phyloP scores from a whole-genome alignment of 2,113 vertebrate genomes.

The Esox niger region DNA sequence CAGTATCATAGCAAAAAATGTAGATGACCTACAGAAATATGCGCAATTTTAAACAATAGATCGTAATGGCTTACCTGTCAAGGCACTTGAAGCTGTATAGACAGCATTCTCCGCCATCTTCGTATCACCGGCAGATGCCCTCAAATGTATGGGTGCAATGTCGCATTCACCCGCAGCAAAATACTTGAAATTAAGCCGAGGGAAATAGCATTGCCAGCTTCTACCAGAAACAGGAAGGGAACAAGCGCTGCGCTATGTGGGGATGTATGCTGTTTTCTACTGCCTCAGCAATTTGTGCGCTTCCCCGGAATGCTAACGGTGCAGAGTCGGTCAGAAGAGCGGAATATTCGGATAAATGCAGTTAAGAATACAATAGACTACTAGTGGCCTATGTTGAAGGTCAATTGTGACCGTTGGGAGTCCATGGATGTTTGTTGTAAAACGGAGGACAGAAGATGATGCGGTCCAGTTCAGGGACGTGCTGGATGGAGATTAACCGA shows the following conservation, averaged over 20 bases:
- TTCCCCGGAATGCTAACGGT: conserved; percentile 5
- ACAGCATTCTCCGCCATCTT: conserved; percentile 63
- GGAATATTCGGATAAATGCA: conserved; percentile 17
- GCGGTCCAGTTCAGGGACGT: background rate
- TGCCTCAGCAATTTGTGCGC: conserved; percentile 20
- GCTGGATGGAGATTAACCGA: background rate
- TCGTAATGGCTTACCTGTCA: conserved; percentile 57
- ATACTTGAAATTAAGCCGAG: conserved; percentile 28
- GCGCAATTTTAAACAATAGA: background rate
- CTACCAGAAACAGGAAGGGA: conserved; percentile 12
- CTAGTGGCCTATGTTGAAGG: background rate
- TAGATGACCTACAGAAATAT: too few species aligned
- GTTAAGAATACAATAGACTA: background rate
- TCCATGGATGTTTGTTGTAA: background rate
- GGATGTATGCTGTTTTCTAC: conserved; percentile 31
- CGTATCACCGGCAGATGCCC: conserved; percentile 11
- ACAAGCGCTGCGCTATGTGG: conserved; percentile 3
- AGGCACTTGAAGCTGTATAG: conserved; percentile 28
- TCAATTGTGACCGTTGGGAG: background rate
- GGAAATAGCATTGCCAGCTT: conserved; percentile 36
- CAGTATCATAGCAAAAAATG: too few species aligned
- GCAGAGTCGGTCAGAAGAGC: background rate
- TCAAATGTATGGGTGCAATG: conserved; percentile 24
- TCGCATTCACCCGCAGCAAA: conserved; percentile 46
- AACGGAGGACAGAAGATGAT: background rate